Evolutionary conservation across 1,140 invertebrate genomes (phyloP).

Genomic region (Delia radicum): DNA sequence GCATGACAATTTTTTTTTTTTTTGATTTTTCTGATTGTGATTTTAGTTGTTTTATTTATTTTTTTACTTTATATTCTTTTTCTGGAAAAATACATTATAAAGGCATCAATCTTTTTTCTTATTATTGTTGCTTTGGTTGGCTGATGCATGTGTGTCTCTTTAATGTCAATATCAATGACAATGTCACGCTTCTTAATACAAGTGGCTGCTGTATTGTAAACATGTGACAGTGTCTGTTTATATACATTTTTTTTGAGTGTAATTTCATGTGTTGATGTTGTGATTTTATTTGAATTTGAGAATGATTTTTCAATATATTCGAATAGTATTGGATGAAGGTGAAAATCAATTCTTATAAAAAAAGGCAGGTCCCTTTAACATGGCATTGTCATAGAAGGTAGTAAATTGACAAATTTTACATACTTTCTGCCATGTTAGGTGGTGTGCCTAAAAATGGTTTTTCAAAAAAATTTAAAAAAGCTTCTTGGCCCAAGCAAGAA

Average conservation of each 20-base stretch:
- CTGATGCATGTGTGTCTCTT: neutral
- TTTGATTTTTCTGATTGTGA: neutral
- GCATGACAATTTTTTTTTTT: neutral
- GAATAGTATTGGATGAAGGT: neutral
- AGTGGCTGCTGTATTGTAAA: neutral
- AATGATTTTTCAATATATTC: neutral
- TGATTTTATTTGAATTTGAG: neutral
- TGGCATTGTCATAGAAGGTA: no score
- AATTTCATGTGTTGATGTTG: neutral
- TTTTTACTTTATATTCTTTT: neutral
- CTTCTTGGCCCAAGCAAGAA: no score
- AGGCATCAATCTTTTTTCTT: neutral
- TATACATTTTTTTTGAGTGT: neutral
- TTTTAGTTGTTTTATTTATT: neutral
- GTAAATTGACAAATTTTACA: no score
- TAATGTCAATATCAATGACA: slow-evolving; percentile 10
- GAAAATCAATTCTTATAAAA: neutral
- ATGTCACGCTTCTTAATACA: slow-evolving; percentile 11
- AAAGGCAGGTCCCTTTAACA: no score
- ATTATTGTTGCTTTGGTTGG: neutral
- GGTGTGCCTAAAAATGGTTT: no score
- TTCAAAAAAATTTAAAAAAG: no score
- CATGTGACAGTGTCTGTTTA: neutral
- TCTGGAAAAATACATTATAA: neutral
- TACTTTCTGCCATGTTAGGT: no score